These are phyloP conservation scores for Micrastur ruficollis DNA, from an alignment of 2,797 vertebrate species.

Conservation along the genomic window DNA sequence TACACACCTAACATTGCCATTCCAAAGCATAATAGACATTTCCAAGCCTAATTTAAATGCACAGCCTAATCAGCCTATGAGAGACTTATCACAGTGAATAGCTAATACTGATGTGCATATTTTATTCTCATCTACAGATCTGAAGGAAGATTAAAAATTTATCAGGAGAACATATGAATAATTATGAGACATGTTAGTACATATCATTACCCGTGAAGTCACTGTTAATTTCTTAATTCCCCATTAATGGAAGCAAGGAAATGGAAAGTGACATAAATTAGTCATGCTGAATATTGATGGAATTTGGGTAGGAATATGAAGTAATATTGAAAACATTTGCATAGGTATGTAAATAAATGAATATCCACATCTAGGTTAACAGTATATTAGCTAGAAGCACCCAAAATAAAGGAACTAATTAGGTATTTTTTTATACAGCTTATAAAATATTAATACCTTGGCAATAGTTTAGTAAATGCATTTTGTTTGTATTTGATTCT, in stretches of 20 bases:
- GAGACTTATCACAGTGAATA: not conserved
- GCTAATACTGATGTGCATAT: not conserved
- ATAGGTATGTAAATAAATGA: not conserved
- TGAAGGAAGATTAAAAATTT: not conserved
- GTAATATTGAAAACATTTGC: not conserved
- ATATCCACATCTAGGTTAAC: not conserved
- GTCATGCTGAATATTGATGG: not conserved
- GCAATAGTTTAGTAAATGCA: not conserved
- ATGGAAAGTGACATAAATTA: constrained; percentile 5
- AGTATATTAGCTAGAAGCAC: not conserved
- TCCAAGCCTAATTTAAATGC: not conserved
- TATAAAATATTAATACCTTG: not conserved
- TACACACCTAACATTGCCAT: not conserved
- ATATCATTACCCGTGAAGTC: not conserved
- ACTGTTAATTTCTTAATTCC: not conserved
- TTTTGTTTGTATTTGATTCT: not conserved
- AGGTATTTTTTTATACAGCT: not conserved
- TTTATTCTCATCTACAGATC: not conserved
- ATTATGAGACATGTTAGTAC: not conserved
- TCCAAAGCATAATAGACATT: not conserved
- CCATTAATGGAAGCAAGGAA: not conserved
- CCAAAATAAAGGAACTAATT: not conserved
- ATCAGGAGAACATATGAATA: not conserved
- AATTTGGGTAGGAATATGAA: not conserved
- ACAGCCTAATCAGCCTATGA: not conserved